These are phyloP conservation scores for Agrotis puta DNA, from an alignment of 2,888 invertebrate genomes.

Conservation along the genomic window DNA sequence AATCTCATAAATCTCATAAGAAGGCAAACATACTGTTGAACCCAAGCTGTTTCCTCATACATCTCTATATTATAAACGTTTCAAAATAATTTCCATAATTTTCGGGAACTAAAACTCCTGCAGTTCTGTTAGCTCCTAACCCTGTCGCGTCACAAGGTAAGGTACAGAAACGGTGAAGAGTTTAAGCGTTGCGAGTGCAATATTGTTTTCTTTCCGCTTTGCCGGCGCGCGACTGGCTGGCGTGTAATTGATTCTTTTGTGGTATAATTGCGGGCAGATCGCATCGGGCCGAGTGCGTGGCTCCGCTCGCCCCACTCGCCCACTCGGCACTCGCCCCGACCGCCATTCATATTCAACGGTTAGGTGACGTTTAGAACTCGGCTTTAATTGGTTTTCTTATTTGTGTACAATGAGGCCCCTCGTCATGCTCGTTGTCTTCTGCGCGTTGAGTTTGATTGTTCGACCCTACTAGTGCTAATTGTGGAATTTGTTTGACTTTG, in stretches of 20 bases:
- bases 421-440: constrained; percentile 62
- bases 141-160: constrained; percentile 73
- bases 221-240: constrained; percentile 65
- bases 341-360: constrained; percentile 80
- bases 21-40: too few species aligned
- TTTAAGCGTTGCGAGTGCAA: constrained; percentile 81
- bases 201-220: constrained; percentile 84
- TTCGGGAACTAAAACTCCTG: background rate
- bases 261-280: constrained; percentile 83
- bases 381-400: constrained; percentile 82
- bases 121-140: constrained; percentile 67
- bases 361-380: constrained; percentile 77
- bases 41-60: background rate
- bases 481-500: constrained; percentile 45
- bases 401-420: constrained; percentile 69
- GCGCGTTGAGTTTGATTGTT: constrained; percentile 46
- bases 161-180: constrained; percentile 82
- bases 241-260: constrained; percentile 89
- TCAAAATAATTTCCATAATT: background rate
- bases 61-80: background rate
- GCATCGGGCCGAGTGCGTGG: constrained; percentile 75
- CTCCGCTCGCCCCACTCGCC: constrained; percentile 40
- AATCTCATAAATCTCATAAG: background rate
- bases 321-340: constrained; percentile 35
- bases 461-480: constrained; percentile 53